Conservation (phyloP, 2,797 vertebrate genomes). For the Lepilemur ruficaudatus region DNA sequence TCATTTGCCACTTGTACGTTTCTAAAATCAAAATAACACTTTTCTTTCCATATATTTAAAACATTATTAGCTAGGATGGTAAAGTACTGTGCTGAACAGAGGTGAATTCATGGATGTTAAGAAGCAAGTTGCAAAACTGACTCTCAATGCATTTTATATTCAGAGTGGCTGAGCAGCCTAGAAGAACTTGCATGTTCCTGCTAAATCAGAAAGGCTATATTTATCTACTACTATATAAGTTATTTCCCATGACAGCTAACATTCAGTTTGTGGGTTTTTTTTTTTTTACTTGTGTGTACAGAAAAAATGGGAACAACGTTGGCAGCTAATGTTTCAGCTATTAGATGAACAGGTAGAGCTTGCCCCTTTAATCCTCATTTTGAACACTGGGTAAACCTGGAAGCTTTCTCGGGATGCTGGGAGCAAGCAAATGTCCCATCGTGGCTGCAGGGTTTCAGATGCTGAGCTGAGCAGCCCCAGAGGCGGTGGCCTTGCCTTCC, state of each 20-base stretch:
- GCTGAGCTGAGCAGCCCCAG: background rate
- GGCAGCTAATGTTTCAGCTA: conserved; percentile 47
- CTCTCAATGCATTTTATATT: background rate
- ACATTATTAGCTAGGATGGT: background rate
- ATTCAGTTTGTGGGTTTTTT: background rate
- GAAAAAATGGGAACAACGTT: background rate
- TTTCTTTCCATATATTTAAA: background rate
- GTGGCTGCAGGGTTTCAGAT: conserved; percentile 33
- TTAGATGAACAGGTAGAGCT: conserved; percentile 53
- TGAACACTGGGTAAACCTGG: background rate
- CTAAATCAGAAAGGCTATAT: background rate
- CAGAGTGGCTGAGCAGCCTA: background rate
- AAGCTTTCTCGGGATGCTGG: conserved; percentile 27
- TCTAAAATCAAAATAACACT: background rate
- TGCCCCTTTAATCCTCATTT: background rate
- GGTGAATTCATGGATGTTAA: background rate
- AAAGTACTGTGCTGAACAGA: background rate
- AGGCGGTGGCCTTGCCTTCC: background rate
- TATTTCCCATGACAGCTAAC: background rate
- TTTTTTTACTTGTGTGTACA: background rate
- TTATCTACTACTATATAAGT: background rate
- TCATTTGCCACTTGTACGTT: background rate
- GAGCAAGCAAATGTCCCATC: background rate
- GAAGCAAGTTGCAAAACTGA: background rate
- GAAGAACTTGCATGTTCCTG: background rate